phyloP scores from a whole-genome alignment of 2,888 invertebrate species.

The Lathronympha strigana region DNA sequence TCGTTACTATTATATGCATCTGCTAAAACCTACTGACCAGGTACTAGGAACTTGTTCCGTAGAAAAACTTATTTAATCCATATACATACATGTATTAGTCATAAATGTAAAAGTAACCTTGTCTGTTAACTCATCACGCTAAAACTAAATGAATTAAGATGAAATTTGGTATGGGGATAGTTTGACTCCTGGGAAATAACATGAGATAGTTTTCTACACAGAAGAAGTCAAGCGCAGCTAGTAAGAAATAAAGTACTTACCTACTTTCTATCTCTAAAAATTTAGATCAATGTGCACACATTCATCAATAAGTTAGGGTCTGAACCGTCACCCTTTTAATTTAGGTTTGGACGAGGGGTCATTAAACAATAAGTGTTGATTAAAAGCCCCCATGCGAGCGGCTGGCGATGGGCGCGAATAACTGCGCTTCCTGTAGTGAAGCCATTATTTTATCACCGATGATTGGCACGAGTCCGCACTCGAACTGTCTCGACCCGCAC shows the following conservation, averaged over 20 bases:
- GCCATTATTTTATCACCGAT: slow-evolving; percentile 82
- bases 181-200: no score
- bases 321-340: slow-evolving; percentile 84
- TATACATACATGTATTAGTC: no score
- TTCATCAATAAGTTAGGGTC: slow-evolving; percentile 76
- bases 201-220: no score
- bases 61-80: no score
- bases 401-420: slow-evolving; percentile 58
- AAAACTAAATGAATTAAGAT: no score
- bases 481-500: slow-evolving; percentile 47
- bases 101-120: no score
- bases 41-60: no score
- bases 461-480: slow-evolving; percentile 72
- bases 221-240: background rate
- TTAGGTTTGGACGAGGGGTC: slow-evolving; percentile 81
- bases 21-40: no score
- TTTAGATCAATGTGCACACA: slow-evolving; percentile 74
- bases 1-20: no score
- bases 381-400: slow-evolving; percentile 83
- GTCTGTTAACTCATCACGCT: no score
- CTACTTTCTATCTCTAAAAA: slow-evolving; percentile 73
- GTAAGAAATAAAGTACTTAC: slow-evolving; percentile 2
- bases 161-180: no score
- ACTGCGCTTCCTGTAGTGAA: slow-evolving; percentile 78
- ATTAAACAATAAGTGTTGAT: slow-evolving; percentile 85